phyloP scores from a whole-genome alignment of 2,797 vertebrate genomes.

The Tapera naevia region DNA sequence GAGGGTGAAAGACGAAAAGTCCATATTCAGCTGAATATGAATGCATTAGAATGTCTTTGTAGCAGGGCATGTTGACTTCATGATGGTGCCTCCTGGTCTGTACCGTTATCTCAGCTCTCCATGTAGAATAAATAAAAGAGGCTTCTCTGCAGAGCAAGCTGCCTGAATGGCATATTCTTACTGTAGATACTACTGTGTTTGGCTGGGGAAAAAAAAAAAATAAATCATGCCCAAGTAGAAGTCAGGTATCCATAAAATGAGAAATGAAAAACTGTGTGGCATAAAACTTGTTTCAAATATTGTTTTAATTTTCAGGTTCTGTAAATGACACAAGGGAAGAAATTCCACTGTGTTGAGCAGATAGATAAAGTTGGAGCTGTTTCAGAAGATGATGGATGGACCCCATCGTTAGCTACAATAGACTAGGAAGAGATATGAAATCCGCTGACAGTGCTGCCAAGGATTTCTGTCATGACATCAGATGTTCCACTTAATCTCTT shows the following conservation, averaged over 20 bases:
- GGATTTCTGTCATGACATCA: constrained; percentile 43
- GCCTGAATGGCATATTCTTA: background rate
- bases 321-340: background rate
- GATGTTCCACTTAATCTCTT: constrained; percentile 25
- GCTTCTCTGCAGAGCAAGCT: background rate
- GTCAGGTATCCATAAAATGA: background rate
- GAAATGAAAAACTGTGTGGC: background rate
- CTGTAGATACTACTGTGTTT: background rate
- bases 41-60: background rate
- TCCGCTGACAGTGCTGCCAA: background rate
- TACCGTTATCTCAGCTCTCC: background rate
- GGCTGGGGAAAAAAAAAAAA: background rate
- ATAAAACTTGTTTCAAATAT: background rate
- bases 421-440: constrained; percentile 16
- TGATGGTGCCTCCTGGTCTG: background rate
- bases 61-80: background rate
- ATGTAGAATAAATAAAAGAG: background rate
- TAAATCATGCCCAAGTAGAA: background rate
- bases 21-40: background rate
- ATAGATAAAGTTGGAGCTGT: constrained; percentile 27
- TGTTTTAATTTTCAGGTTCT: constrained; percentile 39
- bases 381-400: constrained; percentile 30
- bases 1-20: background rate
- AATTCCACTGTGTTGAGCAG: background rate
- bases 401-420: background rate